Percentiles rank a stretch among this genome's conserved stretches.
Evolutionary conservation across 2,888 invertebrate genomes (phyloP).

Genomic region (Chrysina gloriosa): DNA sequence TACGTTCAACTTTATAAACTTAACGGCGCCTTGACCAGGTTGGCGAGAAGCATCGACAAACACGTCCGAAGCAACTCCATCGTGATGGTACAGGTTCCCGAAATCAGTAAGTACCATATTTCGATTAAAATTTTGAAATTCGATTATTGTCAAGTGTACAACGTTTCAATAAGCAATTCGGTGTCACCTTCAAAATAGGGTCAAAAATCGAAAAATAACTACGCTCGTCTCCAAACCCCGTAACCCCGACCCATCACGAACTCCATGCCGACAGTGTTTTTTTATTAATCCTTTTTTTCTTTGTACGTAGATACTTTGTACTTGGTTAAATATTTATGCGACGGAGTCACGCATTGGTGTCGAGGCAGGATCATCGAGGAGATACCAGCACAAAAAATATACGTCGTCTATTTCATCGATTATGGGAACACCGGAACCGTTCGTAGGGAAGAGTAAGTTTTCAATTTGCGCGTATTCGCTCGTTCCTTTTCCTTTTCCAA

Average conservation of each 20-base stretch:
- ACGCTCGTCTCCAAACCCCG: no score
- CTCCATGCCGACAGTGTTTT: no score
- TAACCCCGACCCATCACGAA: no score
- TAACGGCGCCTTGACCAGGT: constrained; percentile 17
- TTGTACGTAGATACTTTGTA: constrained; percentile 76
- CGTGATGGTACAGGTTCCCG: constrained; percentile 47
- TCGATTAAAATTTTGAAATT: no score
- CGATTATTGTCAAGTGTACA: no score
- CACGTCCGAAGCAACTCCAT: constrained; percentile 51
- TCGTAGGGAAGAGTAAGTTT: constrained; percentile 51
- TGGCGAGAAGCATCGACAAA: constrained; percentile 39
- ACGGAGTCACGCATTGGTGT: constrained; percentile 74
- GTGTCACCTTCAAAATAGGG: no score
- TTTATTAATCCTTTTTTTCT: no score
- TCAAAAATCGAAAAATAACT: no score
- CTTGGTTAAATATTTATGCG: constrained; percentile 68
- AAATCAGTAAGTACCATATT: constrained; percentile 51
- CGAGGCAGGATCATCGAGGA: constrained; percentile 69
- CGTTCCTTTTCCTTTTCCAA: not conserved
- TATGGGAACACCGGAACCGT: constrained; percentile 70
- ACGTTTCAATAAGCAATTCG: no score
- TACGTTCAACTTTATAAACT: constrained; percentile 70
- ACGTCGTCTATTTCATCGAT: constrained; percentile 74
- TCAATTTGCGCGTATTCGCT: not conserved
- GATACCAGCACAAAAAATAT: constrained; percentile 57